Base-by-base conservation (phyloP, 2,797 vertebrate species). In the Enteromius viviparus region DNA sequence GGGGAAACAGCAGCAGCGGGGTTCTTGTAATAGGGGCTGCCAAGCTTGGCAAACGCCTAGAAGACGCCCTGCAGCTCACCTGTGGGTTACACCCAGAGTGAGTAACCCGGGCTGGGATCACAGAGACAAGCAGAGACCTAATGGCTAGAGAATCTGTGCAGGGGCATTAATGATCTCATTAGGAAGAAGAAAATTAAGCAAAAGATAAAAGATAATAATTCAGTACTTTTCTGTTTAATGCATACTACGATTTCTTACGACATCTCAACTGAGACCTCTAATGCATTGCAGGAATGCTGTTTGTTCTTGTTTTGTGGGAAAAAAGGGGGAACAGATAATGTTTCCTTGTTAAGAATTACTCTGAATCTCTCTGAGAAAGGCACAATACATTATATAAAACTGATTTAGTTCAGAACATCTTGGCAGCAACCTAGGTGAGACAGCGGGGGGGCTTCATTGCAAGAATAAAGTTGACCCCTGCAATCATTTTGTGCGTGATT, bases 381-480 rank as follows among this genome's bases (percentile, higher is more conserved):
- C 84, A 82, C 72, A 58, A 83, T 32, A n/a, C 4, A 58, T 88
- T 84, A 89, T 85, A 79, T 75, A 85, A 88, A 70, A 83, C 75
- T 82, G 79, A 80, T 83, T 85, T 47, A 79, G 80, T 84, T 75
- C 55, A 55, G 80, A 74, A 69, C 72, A 84, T 87, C 62, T 34
- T 62, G 7, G 49, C 74, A 81, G 68, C 83, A 86, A 85, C 64
- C 87, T 83, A 74, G 62, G 79, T 47, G 55, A 75, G 76, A 76
- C 74, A 23, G 32, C 34, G 14, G 69, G 78, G 78, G 53, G 72
- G 88, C 87, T 91, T 86, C 85, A 71, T 83, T 83, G 82, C 84
- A 75, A 87, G 85, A 69, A 72, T 91, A 88, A 90, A 90, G 91
- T 90, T 94, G 93, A 92, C 92, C 91, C 91, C 85, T 85, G 89